A percentile compares a stretch with the other conserved stretches of the same genome.
These are phyloP conservation scores for Dendrophyllia cribrosa DNA, from an alignment of 64 coral and sea anemone species.

Conservation along the genomic window DNA sequence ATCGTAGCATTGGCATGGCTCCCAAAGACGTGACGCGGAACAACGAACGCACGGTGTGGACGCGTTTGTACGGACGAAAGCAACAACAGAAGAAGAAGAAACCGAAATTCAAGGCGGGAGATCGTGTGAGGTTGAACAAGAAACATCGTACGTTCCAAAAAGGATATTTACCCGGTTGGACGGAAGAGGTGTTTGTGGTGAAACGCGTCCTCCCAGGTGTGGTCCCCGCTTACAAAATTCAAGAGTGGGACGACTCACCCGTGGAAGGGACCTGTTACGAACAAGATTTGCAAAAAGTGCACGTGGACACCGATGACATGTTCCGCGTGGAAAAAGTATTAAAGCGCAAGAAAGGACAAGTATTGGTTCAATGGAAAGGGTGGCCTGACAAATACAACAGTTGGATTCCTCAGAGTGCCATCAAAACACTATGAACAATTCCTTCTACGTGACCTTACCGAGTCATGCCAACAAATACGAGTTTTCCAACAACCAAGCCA, in stretches of 20 bases:
- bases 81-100: neutral
- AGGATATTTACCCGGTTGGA: conserved; percentile 50
- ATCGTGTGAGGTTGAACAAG: conserved; percentile 42
- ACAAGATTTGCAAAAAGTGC: conserved; percentile 62
- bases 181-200: conserved; percentile 62
- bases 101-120: neutral
- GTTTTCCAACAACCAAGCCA: conserved; percentile 15
- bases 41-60: conserved; percentile 30
- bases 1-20: conserved; percentile 4
- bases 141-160: conserved; percentile 18
- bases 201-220: neutral
- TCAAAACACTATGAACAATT: neutral
- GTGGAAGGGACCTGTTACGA: conserved; percentile 68
- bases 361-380: conserved; percentile 44
- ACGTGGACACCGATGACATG: neutral
- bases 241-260: conserved; percentile 48
- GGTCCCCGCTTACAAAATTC: conserved; percentile 14
- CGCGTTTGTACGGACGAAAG: conserved; percentile 1
- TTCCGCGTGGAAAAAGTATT: conserved; percentile 41
- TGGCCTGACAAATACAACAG: conserved; percentile 71
- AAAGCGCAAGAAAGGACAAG: neutral
- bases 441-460: conserved; percentile 33
- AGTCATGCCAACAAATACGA: neutral
- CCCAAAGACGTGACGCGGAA: neutral
- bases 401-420: conserved; percentile 14